Evolutionary conservation across 2,888 invertebrate genomes (phyloP).

Genomic region (Biston stratarius): DNA sequence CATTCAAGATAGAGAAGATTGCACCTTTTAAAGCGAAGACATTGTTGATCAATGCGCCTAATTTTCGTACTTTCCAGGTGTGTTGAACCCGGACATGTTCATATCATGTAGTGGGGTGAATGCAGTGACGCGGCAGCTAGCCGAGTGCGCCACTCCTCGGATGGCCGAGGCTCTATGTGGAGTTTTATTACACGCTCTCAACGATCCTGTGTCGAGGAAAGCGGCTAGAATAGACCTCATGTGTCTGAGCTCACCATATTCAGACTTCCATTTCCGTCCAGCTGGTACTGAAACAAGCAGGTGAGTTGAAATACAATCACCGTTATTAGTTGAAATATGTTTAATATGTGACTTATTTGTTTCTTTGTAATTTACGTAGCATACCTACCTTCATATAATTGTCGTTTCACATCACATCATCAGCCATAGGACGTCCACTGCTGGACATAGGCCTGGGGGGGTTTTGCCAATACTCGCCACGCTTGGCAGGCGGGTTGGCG

Average conservation of each 20-base stretch:
- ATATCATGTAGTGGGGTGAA: slow-evolving; percentile 94
- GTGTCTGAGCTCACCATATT: slow-evolving; percentile 95
- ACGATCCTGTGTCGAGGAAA: slow-evolving; percentile 92
- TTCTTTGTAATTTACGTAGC: no score
- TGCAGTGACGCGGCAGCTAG: slow-evolving; percentile 92
- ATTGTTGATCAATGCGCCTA: no score
- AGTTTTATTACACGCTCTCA: slow-evolving; percentile 93
- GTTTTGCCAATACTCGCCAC: no score
- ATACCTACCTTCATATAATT: background rate
- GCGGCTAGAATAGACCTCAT: slow-evolving; percentile 93
- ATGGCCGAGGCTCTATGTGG: slow-evolving; percentile 97
- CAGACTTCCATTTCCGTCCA: slow-evolving; percentile 94
- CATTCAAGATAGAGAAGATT: no score
- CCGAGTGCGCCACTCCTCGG: slow-evolving; percentile 94
- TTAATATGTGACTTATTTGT: background rate
- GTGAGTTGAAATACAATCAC: slow-evolving; percentile 66
- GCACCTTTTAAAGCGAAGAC: no score
- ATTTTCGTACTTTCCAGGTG: slow-evolving; percentile 78
- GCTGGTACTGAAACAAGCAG: slow-evolving; percentile 91
- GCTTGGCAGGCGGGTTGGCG: no score
- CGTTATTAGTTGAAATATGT: background rate
- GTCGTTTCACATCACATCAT: background rate
- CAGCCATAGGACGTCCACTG: no score
- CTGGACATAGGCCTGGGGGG: no score
- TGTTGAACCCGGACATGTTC: slow-evolving; percentile 93